Evolutionary conservation across 2,797 vertebrate genomes (phyloP), one percentile per base, ranked within the genome.

Genomic region (Pteropus rufus): DNA sequence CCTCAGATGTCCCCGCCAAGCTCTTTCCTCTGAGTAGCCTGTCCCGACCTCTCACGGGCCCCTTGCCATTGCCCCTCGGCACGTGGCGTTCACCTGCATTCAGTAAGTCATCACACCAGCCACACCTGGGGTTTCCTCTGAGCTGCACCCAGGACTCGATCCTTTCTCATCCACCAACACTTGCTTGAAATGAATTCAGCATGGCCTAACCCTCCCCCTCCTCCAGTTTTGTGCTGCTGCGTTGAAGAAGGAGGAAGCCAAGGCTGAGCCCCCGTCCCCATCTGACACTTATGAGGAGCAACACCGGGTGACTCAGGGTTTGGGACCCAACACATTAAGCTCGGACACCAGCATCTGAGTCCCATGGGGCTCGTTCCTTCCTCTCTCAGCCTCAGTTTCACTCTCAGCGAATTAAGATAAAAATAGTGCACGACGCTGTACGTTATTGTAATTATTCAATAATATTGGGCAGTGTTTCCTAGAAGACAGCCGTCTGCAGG

Each of bases 11-110:
- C 54, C 73, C 31, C 49, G n/a, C 64, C n/a, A 26, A n/a, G n/a
- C 39, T n/a, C 65, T 44, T 41, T 39, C n/a, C 4, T 49, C 73
- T n/a, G 36, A 41, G 15, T 62, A 72, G 12, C n/a, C 89, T 11
- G 26, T 65, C 44, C 67, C 16, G 26, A 19, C 31, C 34, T 26
- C 29, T 39, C n/a, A 1, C 11, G 56, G 44, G 2, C 36, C 2
- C 46, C 62, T 52, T 15, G 10, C 49, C 67, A 46, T 34, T 52
- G 26, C 4, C 39, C 21, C 26, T 36, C 6, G 3, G 36, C 86
- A 3, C 0, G 23, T 12, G 67, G 77, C 11, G 9, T 16, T 26
- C 36, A 3, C 11, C n/a, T 0, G 0, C 54, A 11, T n/a, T 19
- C 41, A 52, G n/a, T 10, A 10, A 41, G 26, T 3, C 23, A 5